Evolutionary conservation across 1,140 invertebrate genomes (phyloP).

Genomic region (Drosophila tsacasi): DNA sequence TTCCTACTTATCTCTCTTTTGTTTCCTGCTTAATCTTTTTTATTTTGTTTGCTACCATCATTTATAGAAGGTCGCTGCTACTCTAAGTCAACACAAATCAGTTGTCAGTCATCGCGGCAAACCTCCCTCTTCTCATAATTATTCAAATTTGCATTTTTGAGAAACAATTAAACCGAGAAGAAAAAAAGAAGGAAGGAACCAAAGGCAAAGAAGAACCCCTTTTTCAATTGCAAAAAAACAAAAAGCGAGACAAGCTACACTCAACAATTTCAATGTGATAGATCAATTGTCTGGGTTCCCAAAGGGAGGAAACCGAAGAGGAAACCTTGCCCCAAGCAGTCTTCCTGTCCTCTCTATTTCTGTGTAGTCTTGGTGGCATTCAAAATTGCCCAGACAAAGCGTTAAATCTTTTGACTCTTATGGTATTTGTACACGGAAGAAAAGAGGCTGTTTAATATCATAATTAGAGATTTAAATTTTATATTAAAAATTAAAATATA

Average conservation of each 20-base stretch:
- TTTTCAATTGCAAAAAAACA: constrained; percentile 1
- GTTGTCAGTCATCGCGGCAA: constrained; percentile 27
- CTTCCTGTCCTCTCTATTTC: background rate
- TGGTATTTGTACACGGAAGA: constrained; percentile 1
- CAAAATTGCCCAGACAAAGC: constrained; percentile 50
- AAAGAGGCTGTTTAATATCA: background rate
- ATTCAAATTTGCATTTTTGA: constrained; percentile 57
- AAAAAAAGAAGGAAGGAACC: constrained; percentile 20
- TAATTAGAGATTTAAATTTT: no score
- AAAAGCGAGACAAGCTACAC: constrained; percentile 34
- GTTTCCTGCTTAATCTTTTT: background rate
- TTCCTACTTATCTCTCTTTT: background rate
- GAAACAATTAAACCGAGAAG: constrained; percentile 51
- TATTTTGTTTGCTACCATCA: background rate
- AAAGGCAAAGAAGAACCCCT: constrained; percentile 14
- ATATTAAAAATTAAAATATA: no score
- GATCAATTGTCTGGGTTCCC: constrained; percentile 49
- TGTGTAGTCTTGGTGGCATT: constrained; percentile 28
- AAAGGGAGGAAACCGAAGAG: constrained; percentile 26
- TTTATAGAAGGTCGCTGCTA: constrained; percentile 15
- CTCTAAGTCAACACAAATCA: constrained; percentile 49
- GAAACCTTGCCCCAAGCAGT: constrained; percentile 25
- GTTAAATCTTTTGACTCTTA: constrained; percentile 73
- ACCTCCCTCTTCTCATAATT: constrained; percentile 41
- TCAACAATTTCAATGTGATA: constrained; percentile 38